Base-by-base conservation (phyloP, 2,113 vertebrate species). In the Pelmatolapia mariae region DNA sequence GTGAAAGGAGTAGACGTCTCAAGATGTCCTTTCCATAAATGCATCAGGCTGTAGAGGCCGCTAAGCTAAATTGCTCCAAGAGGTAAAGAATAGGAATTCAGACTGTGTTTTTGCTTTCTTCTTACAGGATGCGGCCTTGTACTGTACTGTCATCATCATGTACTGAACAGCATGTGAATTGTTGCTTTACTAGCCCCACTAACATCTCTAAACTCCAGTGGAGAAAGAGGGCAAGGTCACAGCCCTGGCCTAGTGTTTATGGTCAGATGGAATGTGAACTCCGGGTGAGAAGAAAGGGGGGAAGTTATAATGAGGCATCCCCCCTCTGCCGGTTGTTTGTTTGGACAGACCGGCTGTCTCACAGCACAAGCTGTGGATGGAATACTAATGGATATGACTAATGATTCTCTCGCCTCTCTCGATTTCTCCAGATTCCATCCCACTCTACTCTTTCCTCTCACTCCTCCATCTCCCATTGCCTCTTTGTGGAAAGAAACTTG, bases 361-460 rank as follows among this genome's bases (percentile, higher is more conserved):
- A 76, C 93, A 92, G 93, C 87, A 90, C 87, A 86, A 26, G 87
- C 89, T 91, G 88, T 82, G 88, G 90, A 91, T 66, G 85, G 95
- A 95, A 95, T 96, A 96, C 94, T 91, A 94, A 96, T 95, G 90
- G 33, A 82, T 63, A 90, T 90, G 89, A 93, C 87, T 92, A 94
- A 95, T 93, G 90, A 90, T 87, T 82, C 89, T 61, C 83, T 87
- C 86, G 84, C 54, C 88, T 56, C 81, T 87, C 89, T 88, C 31
- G 5, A 36, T 83, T 56, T 56, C 78, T 84, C 86, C 43, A 16
- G 16, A 78, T 85, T 68, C 36, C 86, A 79, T 87, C 80, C 59
- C 50, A 73, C 85, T 87, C 47, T 0, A 56, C 26, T 83, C 31
- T 57, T 81, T 50, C n/a, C 83, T 86, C 78, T 81, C 84, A 19